These are phyloP conservation scores for Camarhynchus parvulus DNA, from an alignment of 2,113 vertebrate species.

Conservation along the genomic window DNA sequence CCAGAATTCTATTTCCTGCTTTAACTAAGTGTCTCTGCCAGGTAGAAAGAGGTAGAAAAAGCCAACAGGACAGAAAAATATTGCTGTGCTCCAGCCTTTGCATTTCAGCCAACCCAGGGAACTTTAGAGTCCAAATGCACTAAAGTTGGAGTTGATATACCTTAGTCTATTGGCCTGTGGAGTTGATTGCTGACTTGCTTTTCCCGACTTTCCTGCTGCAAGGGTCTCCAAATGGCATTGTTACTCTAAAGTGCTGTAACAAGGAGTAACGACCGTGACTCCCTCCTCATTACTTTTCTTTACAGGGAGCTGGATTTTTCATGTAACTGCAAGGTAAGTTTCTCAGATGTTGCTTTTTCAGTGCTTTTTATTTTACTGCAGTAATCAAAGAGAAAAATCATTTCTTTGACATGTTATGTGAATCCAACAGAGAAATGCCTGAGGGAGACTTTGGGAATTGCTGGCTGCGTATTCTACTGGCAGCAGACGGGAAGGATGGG, in stretches of 20 bases:
- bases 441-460: not conserved
- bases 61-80: not conserved
- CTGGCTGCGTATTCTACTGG: not conserved
- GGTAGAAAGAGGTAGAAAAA: not conserved
- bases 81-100: not conserved
- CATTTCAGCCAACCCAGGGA: not conserved
- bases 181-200: not conserved
- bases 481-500: not conserved
- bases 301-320: not conserved
- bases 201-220: not conserved
- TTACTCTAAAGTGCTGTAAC: not conserved
- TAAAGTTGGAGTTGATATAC: not conserved
- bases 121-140: not conserved
- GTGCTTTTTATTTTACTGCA: conserved; percentile 44
- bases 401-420: conserved; percentile 13
- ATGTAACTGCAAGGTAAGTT: not conserved
- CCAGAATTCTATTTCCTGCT: not conserved
- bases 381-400: conserved; percentile 48
- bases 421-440: conserved; percentile 10
- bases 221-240: not conserved
- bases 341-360: not conserved
- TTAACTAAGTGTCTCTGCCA: not conserved
- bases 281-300: not conserved
- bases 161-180: not conserved
- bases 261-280: not conserved